phyloP scores from a whole-genome alignment of 2,888 invertebrate genomes.

The Trissolcus brochymenae region DNA sequence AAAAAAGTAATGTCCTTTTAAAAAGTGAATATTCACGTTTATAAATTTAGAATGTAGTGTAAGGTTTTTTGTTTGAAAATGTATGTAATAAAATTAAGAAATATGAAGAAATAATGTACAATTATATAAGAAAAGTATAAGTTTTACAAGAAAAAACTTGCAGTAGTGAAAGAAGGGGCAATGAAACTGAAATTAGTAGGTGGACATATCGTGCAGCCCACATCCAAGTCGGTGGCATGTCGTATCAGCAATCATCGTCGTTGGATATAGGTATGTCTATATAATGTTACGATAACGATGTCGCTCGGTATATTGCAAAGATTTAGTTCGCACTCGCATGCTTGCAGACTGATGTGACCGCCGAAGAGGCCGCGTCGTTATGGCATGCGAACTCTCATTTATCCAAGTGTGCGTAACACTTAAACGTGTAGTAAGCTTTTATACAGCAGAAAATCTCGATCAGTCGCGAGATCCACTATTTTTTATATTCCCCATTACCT shows the following conservation, averaged over 20 bases:
- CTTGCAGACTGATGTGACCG: slow-evolving; percentile 75
- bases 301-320: slow-evolving; percentile 69
- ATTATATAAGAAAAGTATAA: no score
- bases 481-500: slow-evolving; percentile 36
- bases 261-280: slow-evolving; percentile 74
- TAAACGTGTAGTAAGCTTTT: slow-evolving; percentile 37
- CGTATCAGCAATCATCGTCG: slow-evolving; percentile 76
- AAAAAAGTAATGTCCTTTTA: no score
- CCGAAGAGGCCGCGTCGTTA: slow-evolving; percentile 74
- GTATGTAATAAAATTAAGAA: no score
- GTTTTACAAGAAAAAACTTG: neutral
- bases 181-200: neutral
- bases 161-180: neutral
- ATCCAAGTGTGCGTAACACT: slow-evolving; percentile 45
- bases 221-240: slow-evolving; percentile 76
- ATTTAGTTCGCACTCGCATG: slow-evolving; percentile 74
- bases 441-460: slow-evolving; percentile 46
- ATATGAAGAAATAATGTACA: no score
- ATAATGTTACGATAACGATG: slow-evolving; percentile 72
- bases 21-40: no score
- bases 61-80: no score
- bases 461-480: slow-evolving; percentile 52
- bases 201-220: slow-evolving; percentile 70
- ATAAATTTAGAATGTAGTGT: no score
- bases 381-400: slow-evolving; percentile 74